A percentile compares a stretch with the other conserved stretches of the same genome.
Evolutionary conservation across 2,113 vertebrate species (phyloP).

Genomic region (Stigmatopora argus): DNA sequence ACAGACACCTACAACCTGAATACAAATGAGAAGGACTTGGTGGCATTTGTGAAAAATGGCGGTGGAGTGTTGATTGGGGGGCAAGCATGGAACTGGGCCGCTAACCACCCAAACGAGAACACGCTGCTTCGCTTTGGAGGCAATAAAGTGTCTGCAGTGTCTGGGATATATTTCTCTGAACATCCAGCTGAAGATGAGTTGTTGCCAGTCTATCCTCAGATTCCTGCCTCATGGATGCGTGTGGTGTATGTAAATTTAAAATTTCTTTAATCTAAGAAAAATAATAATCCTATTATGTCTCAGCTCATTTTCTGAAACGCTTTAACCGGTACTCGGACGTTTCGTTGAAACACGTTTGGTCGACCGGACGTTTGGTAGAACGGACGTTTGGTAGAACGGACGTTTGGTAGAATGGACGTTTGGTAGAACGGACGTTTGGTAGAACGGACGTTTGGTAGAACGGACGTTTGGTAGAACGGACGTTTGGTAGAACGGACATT

Average conservation of each 20-base stretch:
- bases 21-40: constrained; percentile 50
- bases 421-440: no score
- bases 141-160: constrained; percentile 79
- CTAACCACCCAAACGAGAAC: constrained; percentile 63
- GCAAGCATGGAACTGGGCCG: constrained; percentile 80
- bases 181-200: constrained; percentile 54
- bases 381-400: no score
- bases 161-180: constrained; percentile 82
- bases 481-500: no score
- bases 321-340: no score
- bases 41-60: constrained; percentile 75
- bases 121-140: constrained; percentile 75
- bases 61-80: constrained; percentile 83
- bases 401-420: no score
- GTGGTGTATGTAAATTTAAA: constrained; percentile 68
- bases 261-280: not conserved
- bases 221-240: constrained; percentile 76
- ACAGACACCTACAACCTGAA: constrained; percentile 69
- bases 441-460: no score
- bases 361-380: no score
- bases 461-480: no score
- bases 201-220: constrained; percentile 71
- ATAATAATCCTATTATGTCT: not conserved
- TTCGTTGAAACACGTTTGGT: no score
- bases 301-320: no score